Evolutionary conservation across 1,140 invertebrate genomes (phyloP).

Genomic region (Leptinotarsa texana): DNA sequence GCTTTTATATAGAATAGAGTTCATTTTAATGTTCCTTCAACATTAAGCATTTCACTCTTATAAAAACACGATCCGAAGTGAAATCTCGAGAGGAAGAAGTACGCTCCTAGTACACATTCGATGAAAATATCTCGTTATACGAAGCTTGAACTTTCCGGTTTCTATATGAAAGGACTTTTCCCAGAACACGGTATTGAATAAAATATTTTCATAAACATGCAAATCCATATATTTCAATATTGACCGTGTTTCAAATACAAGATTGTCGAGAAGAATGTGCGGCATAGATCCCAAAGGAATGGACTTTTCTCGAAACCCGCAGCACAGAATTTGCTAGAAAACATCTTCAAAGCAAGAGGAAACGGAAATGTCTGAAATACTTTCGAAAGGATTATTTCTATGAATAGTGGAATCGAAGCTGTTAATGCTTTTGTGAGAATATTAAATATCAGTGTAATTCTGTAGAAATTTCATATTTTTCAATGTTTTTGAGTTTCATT

Average conservation of each 20-base stretch:
- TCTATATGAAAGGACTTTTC: constrained; percentile 7
- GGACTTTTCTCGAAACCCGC: not conserved
- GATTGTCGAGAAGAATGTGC: not conserved
- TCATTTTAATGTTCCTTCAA: no score
- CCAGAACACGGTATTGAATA: constrained; percentile 14
- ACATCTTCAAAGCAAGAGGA: not conserved
- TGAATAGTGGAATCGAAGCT: constrained; percentile 22
- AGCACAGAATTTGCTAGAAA: not conserved
- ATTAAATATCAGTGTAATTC: no score
- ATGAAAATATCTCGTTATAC: not conserved
- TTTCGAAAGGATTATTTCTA: constrained; percentile 7
- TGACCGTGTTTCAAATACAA: not conserved
- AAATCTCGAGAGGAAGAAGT: no score
- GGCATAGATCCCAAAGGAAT: not conserved
- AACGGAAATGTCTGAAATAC: not conserved
- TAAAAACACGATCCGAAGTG: no score
- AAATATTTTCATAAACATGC: constrained; percentile 17
- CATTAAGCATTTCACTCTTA: no score
- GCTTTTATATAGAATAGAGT: no score
- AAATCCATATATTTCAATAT: constrained; percentile 18
- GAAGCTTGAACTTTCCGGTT: not conserved
- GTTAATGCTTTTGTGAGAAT: no score
- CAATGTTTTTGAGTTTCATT: no score
- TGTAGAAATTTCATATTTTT: no score
- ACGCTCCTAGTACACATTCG: not conserved